Conservation (phyloP, 2,113 vertebrate genomes). For the Fulmarus glacialis region DNA sequence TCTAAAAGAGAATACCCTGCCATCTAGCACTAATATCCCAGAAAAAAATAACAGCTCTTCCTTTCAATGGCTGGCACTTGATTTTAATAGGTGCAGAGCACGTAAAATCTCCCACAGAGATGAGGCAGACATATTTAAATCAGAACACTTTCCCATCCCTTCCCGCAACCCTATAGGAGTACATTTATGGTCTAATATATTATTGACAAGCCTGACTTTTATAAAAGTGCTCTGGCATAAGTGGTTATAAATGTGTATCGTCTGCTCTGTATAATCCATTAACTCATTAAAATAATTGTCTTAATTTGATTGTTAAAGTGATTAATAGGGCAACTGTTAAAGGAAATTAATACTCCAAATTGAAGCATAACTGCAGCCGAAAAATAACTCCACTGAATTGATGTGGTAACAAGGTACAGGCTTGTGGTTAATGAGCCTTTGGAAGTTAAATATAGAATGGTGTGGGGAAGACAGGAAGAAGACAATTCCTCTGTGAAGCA, state of each 20-base stretch:
- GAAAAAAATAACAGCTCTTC: background rate
- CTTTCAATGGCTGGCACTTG: background rate
- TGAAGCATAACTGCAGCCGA: conserved; percentile 54
- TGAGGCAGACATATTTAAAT: conserved; percentile 11
- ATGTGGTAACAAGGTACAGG: conserved; percentile 46
- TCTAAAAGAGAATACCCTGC: background rate
- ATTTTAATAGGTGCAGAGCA: background rate
- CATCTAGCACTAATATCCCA: background rate
- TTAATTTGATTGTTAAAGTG: conserved; percentile 82
- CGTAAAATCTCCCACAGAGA: background rate
- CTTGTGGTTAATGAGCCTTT: conserved; percentile 67
- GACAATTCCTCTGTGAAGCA: background rate
- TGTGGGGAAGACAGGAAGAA: background rate
- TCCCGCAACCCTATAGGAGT: conserved; percentile 2
- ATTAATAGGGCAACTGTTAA: conserved; percentile 78
- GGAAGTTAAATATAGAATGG: conserved; percentile 35
- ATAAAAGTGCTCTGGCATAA: conserved; percentile 51
- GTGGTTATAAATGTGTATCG: conserved; percentile 69
- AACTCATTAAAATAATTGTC: conserved; percentile 82
- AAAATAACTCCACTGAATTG: conserved; percentile 55
- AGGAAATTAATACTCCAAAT: conserved; percentile 79
- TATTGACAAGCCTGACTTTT: conserved; percentile 74
- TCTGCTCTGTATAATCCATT: conserved; percentile 73
- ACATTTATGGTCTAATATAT: conserved; percentile 66
- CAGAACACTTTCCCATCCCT: background rate